A percentile compares a stretch with the other conserved stretches of the same genome.
Evolutionary conservation across 2,797 vertebrate genomes (phyloP).

Genomic region (Coendou prehensilis): DNA sequence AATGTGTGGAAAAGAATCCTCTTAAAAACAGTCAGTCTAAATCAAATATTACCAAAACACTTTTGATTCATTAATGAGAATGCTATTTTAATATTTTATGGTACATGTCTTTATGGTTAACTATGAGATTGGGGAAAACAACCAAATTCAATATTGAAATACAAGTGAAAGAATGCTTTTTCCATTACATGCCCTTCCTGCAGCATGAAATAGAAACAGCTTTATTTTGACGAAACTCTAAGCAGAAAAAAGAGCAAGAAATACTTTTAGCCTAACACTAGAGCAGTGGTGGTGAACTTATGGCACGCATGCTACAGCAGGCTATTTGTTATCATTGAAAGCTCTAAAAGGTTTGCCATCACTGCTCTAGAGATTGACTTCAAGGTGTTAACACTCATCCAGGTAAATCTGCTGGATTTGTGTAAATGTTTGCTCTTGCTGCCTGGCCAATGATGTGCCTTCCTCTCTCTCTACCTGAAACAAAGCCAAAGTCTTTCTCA

Average conservation of each 20-base stretch:
- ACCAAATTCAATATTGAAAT: background rate
- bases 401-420: background rate
- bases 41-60: background rate
- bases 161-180: background rate
- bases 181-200: background rate
- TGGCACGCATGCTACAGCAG: too few relatives aligned
- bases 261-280: background rate
- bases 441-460: background rate
- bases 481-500: background rate
- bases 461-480: background rate
- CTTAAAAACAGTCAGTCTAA: background rate
- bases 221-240: slow-evolving; percentile 29
- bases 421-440: background rate
- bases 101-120: background rate
- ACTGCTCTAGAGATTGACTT: background rate
- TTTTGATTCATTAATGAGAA: background rate
- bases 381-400: background rate
- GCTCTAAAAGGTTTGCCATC: background rate
- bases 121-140: background rate
- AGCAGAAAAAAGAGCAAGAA: background rate
- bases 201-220: background rate
- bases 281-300: background rate
- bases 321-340: background rate
- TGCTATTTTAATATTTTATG: background rate
- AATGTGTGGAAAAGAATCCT: background rate